Evolutionary conservation across 2,888 invertebrate species (phyloP), one percentile per base, ranked within the genome.

Genomic region (Pheosia tremula): DNA sequence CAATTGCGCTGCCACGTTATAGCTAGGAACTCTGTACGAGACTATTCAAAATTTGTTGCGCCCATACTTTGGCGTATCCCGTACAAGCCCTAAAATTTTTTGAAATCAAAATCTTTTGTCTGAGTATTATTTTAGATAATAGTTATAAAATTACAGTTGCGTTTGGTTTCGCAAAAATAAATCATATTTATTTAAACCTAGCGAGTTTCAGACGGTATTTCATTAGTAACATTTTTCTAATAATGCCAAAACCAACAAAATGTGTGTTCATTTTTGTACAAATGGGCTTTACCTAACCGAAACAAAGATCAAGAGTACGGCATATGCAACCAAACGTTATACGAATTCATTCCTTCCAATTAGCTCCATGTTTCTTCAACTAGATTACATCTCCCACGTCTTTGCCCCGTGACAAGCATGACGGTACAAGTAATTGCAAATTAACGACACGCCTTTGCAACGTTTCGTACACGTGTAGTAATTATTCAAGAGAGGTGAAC

Each of bases 401-500:
- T 13, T 8, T 4, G n/a, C 39, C 37, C 53, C 36, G 37, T 55
- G 39, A 55, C 55, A 55, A 55, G 55, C 38, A 39, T 39, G 24
- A 54, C 24, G 45, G 36, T 57, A 7, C 47, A 49, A 36, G 37
- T 52, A 50, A 64, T 56, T 57, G 62, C 57, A 60, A 68, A 70
- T 68, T 60, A 71, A 60, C 61, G 37, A 61, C 58, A 65, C 41
- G 53, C 56, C 62, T 62, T 59, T 63, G 60, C 62, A 65, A 60
- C 64, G n/a, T 56, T 58, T 57, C 61, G 53, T 68, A 66, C 67
- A 70, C 69, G 69, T 69, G 68, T 58, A 63, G 54, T 58, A 69
- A 61, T 73, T 73, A 75, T 71, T 67, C 64, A 68, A 61, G 64
- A 72, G 68, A 78, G 86, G 83, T 86, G 77, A 85, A 84, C 64